A percentile compares a stretch with the other conserved stretches of the same genome.
Evolutionary conservation across 2,113 vertebrate species (phyloP).

Genomic region (Trematomus loennbergii): DNA sequence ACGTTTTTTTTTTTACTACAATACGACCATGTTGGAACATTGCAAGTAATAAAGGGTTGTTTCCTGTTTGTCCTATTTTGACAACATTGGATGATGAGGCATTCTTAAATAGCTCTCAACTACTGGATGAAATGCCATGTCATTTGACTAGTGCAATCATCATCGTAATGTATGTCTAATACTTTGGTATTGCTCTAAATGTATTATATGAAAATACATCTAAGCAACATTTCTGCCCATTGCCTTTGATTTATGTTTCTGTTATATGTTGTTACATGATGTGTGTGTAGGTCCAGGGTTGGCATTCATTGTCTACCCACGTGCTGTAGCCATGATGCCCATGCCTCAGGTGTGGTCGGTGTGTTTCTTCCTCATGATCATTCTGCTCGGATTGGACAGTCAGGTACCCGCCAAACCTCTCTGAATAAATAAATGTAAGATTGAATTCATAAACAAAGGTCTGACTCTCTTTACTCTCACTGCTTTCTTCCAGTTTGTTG

Average conservation of each 20-base stretch:
- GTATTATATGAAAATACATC: background rate
- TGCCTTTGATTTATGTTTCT: background rate
- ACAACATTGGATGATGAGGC: too few species aligned
- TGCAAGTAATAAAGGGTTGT: too few species aligned
- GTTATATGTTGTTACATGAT: background rate
- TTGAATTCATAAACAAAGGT: background rate
- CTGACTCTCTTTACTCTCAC: background rate
- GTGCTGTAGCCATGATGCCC: slow-evolving; percentile 78
- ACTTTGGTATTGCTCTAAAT: background rate
- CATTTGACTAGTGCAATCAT: background rate
- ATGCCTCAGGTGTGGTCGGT: slow-evolving; percentile 74
- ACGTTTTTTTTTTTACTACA: too few species aligned
- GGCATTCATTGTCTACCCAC: slow-evolving; percentile 76
- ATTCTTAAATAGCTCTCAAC: too few species aligned
- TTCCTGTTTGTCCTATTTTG: too few species aligned
- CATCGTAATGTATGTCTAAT: background rate
- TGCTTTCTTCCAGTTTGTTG: slow-evolving; percentile 63
- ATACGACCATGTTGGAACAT: too few species aligned
- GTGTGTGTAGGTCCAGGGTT: slow-evolving; percentile 63
- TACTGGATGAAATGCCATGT: too few species aligned
- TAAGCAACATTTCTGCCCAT: background rate
- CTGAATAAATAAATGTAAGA: background rate
- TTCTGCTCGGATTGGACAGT: slow-evolving; percentile 74
- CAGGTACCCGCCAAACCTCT: slow-evolving; percentile 52
- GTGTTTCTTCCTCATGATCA: slow-evolving; percentile 76